Conservation (phyloP, 2,797 vertebrate species). For the Falco peregrinus region DNA sequence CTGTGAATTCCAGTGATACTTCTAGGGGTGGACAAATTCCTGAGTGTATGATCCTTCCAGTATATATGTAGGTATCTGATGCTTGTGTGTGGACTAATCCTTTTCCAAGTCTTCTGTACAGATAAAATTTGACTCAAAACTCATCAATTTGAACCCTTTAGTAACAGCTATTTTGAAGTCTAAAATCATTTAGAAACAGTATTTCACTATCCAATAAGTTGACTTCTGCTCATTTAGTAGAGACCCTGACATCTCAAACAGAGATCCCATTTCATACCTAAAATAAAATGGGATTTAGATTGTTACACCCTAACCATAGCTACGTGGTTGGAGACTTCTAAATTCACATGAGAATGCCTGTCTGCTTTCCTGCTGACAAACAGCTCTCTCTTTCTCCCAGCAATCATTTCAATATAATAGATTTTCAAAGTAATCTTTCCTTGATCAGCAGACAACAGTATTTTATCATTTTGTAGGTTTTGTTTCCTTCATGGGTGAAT, state of each 20-base stretch:
- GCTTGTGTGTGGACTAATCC: neutral
- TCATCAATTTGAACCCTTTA: neutral
- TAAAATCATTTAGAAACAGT: neutral
- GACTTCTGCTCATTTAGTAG: neutral
- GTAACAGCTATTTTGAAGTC: neutral
- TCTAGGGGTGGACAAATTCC: neutral
- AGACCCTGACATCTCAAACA: neutral
- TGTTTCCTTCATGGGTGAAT: constrained; percentile 74
- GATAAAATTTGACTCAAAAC: neutral
- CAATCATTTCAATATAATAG: constrained; percentile 58
- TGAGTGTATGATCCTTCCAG: neutral
- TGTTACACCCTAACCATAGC: constrained; percentile 22
- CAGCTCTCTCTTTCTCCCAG: constrained; percentile 41
- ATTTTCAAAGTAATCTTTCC: constrained; percentile 72
- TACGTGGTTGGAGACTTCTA: constrained; percentile 6
- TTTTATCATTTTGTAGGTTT: constrained; percentile 73
- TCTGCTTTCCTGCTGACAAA: constrained; percentile 59
- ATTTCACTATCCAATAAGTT: neutral
- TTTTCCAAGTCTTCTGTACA: neutral
- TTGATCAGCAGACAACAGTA: constrained; percentile 68
- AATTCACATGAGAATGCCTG: constrained; percentile 49
- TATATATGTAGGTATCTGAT: neutral
- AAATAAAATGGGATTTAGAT: constrained; percentile 40
- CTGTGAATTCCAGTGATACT: neutral
- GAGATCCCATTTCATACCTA: constrained; percentile 26